A percentile compares a stretch with the other conserved stretches of the same genome.
Evolutionary conservation across 2,888 invertebrate species (phyloP).

Genomic region (Eupithecia centaureata): DNA sequence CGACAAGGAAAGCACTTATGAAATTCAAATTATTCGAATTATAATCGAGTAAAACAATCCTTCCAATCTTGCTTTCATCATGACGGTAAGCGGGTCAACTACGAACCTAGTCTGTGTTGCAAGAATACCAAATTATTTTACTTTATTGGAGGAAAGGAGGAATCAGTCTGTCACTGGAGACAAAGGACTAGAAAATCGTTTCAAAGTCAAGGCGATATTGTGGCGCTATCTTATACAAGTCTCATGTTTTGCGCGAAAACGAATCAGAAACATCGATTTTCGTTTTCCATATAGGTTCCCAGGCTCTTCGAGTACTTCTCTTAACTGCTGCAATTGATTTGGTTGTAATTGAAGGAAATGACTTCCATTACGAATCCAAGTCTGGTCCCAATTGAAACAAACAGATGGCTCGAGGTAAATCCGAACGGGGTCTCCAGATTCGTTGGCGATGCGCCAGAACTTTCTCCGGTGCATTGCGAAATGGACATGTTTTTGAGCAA

Average conservation of each 20-base stretch:
- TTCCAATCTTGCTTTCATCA: too few relatives aligned
- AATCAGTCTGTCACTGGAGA: background rate
- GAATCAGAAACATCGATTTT: too few relatives aligned
- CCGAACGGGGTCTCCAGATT: conserved; percentile 6
- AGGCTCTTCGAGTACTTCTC: background rate
- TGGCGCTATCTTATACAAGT: too few relatives aligned
- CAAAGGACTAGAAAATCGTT: background rate
- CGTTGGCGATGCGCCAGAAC: conserved; percentile 5
- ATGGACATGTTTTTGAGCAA: conserved; percentile 8
- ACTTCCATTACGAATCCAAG: background rate
- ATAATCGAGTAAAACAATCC: too few relatives aligned
- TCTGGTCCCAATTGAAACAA: background rate
- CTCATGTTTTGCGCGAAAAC: too few relatives aligned
- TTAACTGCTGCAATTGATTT: background rate
- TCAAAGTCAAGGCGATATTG: too few relatives aligned
- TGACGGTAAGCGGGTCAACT: too few relatives aligned
- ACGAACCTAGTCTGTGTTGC: too few relatives aligned
- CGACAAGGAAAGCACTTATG: background rate
- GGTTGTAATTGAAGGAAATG: background rate
- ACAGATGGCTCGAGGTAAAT: conserved; percentile 12
- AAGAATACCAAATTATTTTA: too few relatives aligned
- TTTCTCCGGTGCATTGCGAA: conserved; percentile 14
- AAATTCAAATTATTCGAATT: background rate
- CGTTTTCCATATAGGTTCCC: too few relatives aligned
- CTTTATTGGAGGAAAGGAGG: background rate